These are phyloP conservation scores for Osmerus mordax DNA, from an alignment of 2,113 vertebrate species.

Conservation along the genomic window DNA sequence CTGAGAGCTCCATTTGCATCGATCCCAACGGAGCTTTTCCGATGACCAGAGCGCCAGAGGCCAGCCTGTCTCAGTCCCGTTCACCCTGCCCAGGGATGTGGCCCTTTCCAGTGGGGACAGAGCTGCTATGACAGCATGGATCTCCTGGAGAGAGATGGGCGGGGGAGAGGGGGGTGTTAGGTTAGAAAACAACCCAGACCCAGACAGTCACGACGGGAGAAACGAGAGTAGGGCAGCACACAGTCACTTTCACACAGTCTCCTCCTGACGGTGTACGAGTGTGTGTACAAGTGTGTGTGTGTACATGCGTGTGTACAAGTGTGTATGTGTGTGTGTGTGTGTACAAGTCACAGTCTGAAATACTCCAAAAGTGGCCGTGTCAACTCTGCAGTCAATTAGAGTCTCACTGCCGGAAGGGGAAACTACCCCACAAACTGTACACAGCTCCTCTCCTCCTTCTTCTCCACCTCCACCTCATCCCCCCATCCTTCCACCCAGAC, in stretches of 20 bases:
- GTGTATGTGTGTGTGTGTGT: constrained; percentile 20
- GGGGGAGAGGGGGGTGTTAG: neutral
- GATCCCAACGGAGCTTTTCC: constrained; percentile 34
- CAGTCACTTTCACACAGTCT: too few species aligned
- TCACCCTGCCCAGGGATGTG: neutral
- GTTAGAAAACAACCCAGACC: constrained; percentile 18
- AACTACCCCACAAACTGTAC: neutral
- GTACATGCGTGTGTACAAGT: constrained; percentile 13
- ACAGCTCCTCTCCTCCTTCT: constrained; percentile 30
- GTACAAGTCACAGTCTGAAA: neutral
- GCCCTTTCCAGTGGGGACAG: neutral
- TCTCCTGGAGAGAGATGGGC: neutral
- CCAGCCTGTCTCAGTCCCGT: neutral
- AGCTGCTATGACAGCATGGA: neutral
- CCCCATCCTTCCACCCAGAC: constrained; percentile 17
- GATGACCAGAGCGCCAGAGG: constrained; percentile 29
- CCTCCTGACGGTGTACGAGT: neutral
- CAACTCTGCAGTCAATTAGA: constrained; percentile 53
- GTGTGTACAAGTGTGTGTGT: constrained; percentile 14
- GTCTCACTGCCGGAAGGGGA: constrained; percentile 28
- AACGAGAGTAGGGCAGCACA: neutral
- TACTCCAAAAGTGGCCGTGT: constrained; percentile 25
- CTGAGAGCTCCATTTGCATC: constrained; percentile 20
- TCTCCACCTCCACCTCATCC: constrained; percentile 40
- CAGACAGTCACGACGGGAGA: constrained; percentile 8